Conservation (phyloP, 1,140 invertebrate genomes). For the Brachystomella parvula region DNA sequence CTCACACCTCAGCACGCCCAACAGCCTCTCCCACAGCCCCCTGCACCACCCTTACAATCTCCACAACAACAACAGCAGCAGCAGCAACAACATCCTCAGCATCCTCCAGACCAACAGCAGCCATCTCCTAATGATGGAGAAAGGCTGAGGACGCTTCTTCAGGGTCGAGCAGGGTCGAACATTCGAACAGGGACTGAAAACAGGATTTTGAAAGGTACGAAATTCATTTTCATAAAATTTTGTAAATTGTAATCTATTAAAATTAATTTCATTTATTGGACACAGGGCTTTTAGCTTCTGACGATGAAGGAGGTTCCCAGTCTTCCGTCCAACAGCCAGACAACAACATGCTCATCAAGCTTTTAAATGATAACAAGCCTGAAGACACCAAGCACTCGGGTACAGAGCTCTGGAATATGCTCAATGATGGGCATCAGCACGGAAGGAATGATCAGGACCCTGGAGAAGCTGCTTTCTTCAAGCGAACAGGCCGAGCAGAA, state of each 20-base stretch:
- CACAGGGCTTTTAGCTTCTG: slow-evolving; percentile 66
- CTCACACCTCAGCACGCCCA: neutral
- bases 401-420: slow-evolving; percentile 4
- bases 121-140: slow-evolving; percentile 7
- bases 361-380: slow-evolving; percentile 58
- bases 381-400: neutral
- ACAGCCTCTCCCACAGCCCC: slow-evolving; percentile 44
- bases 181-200: slow-evolving; percentile 24
- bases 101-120: neutral
- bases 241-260: neutral
- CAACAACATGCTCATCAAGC: slow-evolving; percentile 67
- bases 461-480: neutral
- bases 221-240: too few relatives aligned
- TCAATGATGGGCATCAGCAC: neutral
- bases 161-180: slow-evolving; percentile 45
- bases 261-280: slow-evolving; percentile 51
- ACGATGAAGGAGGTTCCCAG: slow-evolving; percentile 63
- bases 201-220: slow-evolving; percentile 26
- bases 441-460: neutral
- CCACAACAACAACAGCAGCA: slow-evolving; percentile 14
- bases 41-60: slow-evolving; percentile 37
- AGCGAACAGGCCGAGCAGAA: slow-evolving; percentile 3
- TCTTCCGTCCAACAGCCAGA: slow-evolving; percentile 39
- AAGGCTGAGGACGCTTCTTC: neutral
- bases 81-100: neutral